Evolutionary conservation across 2,113 vertebrate genomes (phyloP).

Genomic region (Cinclus mexicanus): DNA sequence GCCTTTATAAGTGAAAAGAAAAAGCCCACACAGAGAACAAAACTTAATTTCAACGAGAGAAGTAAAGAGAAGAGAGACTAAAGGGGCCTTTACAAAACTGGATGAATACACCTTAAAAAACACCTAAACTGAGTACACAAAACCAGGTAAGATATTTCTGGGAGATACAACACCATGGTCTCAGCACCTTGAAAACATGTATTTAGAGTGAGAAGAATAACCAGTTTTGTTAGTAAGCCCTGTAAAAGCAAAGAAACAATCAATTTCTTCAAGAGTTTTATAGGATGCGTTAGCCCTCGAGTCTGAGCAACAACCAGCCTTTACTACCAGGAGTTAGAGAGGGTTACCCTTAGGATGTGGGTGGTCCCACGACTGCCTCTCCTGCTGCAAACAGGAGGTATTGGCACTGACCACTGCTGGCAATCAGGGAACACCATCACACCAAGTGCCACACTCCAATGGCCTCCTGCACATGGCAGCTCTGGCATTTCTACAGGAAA

Average conservation of each 20-base stretch:
- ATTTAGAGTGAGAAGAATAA: neutral
- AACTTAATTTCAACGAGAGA: neutral
- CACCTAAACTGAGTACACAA: neutral
- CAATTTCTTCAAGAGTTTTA: neutral
- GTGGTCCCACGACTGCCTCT: neutral
- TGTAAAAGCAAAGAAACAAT: neutral
- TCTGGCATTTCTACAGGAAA: neutral
- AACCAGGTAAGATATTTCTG: neutral
- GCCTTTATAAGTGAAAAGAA: neutral
- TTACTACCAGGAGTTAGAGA: neutral
- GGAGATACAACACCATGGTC: neutral
- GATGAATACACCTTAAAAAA: neutral
- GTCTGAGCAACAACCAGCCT: neutral
- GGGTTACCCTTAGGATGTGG: neutral
- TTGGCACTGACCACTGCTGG: neutral
- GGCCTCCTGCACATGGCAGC: neutral
- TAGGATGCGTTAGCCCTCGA: accelerated
- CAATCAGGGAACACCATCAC: neutral
- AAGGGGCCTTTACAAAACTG: neutral
- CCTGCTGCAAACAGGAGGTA: neutral
- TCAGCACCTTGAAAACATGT: neutral
- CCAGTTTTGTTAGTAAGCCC: neutral
- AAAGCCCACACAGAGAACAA: neutral
- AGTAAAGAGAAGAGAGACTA: neutral
- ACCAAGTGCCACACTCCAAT: neutral